Evolutionary conservation across 2,888 invertebrate species (phyloP).

Genomic region (Ophion ventricosus): DNA sequence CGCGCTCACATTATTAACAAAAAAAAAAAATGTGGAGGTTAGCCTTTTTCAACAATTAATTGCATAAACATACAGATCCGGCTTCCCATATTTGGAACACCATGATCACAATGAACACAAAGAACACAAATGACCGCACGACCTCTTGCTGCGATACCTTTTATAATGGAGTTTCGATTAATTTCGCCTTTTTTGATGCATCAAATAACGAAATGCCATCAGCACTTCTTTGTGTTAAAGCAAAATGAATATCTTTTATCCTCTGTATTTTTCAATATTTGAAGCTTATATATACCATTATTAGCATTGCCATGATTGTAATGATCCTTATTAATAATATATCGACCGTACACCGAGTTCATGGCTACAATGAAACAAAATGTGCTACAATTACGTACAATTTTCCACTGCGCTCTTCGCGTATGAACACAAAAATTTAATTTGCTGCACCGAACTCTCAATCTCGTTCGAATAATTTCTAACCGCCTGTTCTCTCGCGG

Average conservation of each 20-base stretch:
- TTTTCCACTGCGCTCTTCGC: background rate
- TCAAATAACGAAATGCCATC: too few relatives aligned
- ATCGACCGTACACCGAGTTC: background rate
- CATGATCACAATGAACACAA: too few relatives aligned
- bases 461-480: conserved; percentile 16
- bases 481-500: background rate
- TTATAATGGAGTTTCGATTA: too few relatives aligned
- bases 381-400: background rate
- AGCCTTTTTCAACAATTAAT: too few relatives aligned
- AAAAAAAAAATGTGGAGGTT: too few relatives aligned
- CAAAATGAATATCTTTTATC: background rate
- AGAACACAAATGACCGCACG: too few relatives aligned
- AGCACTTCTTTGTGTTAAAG: too few relatives aligned
- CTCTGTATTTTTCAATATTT: background rate
- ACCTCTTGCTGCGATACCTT: too few relatives aligned
- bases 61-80: too few relatives aligned
- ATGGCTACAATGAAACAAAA: background rate
- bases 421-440: background rate
- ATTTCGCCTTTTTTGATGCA: too few relatives aligned
- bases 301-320: background rate
- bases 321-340: background rate
- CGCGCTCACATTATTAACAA: too few relatives aligned
- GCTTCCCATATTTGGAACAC: too few relatives aligned
- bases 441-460: conserved; percentile 1
- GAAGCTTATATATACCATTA: background rate